Conservation (phyloP, 2,113 vertebrate genomes). For the Prunella fulvescens region DNA sequence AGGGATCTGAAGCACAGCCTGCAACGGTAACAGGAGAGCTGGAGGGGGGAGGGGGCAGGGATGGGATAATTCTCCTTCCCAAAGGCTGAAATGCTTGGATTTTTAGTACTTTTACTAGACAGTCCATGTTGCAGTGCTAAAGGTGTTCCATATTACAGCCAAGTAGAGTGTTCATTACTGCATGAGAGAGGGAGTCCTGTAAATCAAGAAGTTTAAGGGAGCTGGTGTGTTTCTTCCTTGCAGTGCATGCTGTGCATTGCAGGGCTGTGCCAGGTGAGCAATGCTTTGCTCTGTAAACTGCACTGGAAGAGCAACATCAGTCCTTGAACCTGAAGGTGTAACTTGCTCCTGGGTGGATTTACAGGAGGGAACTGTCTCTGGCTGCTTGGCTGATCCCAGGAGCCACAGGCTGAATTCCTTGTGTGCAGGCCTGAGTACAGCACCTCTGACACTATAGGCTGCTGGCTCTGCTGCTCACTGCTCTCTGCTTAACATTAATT, state of each 20-base stretch:
- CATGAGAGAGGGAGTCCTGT: not conserved
- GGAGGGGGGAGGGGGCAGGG: not conserved
- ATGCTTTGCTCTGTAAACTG: not conserved
- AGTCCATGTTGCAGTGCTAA: not conserved
- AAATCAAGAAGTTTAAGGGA: not conserved
- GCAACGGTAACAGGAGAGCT: conserved; percentile 70
- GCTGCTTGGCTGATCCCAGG: not conserved
- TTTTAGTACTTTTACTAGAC: not conserved
- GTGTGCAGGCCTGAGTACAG: not conserved
- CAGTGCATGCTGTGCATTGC: fast-evolving
- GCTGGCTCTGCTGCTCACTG: not conserved
- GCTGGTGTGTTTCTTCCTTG: not conserved
- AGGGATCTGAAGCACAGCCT: conserved; percentile 80
- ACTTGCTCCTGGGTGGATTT: not conserved
- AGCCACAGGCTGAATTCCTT: not conserved
- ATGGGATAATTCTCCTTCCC: not conserved
- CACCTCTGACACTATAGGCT: not conserved
- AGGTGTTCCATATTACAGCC: not conserved
- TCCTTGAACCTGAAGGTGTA: not conserved
- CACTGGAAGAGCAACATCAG: not conserved
- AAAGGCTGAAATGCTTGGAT: not conserved
- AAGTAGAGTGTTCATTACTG: not conserved
- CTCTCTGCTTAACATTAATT: not conserved
- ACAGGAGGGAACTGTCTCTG: not conserved
- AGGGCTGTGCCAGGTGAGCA: not conserved